phyloP scores from a whole-genome alignment of 30 jellyfish, hydroid and myxozoan species.

The Aurelia sp. region DNA sequence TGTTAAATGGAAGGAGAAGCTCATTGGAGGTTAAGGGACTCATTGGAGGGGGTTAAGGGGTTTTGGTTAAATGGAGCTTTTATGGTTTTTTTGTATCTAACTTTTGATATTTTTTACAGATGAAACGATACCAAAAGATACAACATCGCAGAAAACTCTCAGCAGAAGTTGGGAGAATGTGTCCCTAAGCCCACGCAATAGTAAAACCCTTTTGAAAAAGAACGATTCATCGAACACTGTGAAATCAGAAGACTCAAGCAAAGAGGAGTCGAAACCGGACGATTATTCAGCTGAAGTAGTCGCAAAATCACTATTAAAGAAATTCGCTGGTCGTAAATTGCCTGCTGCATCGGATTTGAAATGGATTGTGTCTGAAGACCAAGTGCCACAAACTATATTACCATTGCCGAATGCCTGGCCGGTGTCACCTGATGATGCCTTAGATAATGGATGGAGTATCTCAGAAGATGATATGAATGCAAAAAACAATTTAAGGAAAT shows the following conservation, averaged over 20 bases:
- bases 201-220: conserved; percentile 10
- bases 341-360: conserved; percentile 97
- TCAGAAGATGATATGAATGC: conserved; percentile 49
- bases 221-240: conserved; percentile 17
- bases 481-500: conserved; percentile 13
- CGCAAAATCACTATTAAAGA: conserved; percentile 88
- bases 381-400: conserved; percentile 86
- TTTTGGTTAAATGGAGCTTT: too few relatives aligned
- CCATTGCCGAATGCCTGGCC: conserved; percentile 96
- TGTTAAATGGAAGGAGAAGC: too few relatives aligned
- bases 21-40: too few relatives aligned
- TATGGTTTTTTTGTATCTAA: too few relatives aligned
- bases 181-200: conserved; percentile 73
- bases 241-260: conserved; percentile 39
- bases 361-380: conserved; percentile 93
- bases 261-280: conserved; percentile 75
- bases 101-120: conserved; percentile 34
- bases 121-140: conserved; percentile 44
- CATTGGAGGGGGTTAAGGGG: too few relatives aligned
- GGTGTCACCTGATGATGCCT: conserved; percentile 85
- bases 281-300: conserved; percentile 95
- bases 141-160: conserved; percentile 60
- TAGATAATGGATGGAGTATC: conserved; percentile 28
- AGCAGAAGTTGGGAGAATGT: conserved; percentile 97
- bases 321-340: conserved; percentile 77